These are phyloP conservation scores for Nothocercus julius DNA, from an alignment of 2,113 vertebrate species.

Conservation along the genomic window DNA sequence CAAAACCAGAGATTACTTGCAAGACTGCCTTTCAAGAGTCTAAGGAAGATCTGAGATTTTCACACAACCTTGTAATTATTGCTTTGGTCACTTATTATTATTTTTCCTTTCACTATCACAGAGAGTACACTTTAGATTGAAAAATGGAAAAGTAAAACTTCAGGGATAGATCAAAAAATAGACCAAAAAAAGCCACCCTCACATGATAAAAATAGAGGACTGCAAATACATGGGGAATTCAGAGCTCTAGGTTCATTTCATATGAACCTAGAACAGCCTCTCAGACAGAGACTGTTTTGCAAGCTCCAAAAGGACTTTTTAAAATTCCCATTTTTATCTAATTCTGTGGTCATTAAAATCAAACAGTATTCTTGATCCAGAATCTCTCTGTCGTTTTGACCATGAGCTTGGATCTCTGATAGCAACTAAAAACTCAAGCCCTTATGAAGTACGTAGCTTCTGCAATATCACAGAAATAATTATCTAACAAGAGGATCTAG, in stretches of 20 bases:
- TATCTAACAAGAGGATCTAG: neutral
- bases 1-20: neutral
- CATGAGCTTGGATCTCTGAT: neutral
- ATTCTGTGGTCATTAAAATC: neutral
- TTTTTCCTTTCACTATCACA: neutral
- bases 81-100: neutral
- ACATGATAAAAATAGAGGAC: neutral
- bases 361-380: neutral
- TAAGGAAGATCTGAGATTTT: neutral
- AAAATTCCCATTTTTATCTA: neutral
- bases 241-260: neutral
- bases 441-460: fast-evolving
- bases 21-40: neutral
- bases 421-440: neutral
- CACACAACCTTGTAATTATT: neutral
- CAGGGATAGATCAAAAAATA: neutral
- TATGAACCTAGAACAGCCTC: neutral
- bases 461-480: fast-evolving
- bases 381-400: neutral
- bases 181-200: fast-evolving
- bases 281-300: neutral
- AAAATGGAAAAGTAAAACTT: neutral
- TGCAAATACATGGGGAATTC: neutral
- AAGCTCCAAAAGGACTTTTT: neutral
- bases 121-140: neutral